phyloP scores from a whole-genome alignment of 2,888 invertebrate species.

The Erpobdella octoculata region DNA sequence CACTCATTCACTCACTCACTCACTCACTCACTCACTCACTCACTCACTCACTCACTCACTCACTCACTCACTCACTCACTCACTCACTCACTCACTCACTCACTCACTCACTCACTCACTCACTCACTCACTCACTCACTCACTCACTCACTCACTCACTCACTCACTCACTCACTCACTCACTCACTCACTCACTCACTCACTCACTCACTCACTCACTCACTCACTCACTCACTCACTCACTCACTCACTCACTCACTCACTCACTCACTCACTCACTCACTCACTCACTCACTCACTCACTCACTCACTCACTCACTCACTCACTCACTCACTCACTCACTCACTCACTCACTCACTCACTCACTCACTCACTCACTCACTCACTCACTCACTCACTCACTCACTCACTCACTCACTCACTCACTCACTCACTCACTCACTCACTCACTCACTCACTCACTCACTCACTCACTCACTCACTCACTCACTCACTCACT shows the following conservation, averaged over 20 bases:
- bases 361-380: background rate
- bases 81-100: background rate
- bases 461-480: constrained; percentile 1
- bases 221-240: too few species aligned
- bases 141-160: constrained; percentile 3
- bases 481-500: background rate
- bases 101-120: background rate
- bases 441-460: background rate
- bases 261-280: too few species aligned
- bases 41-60: background rate
- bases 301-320: background rate
- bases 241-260: too few species aligned
- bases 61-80: constrained; percentile 7
- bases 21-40: constrained; percentile 4
- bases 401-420: background rate
- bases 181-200: background rate
- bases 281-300: background rate
- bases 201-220: constrained; percentile 1
- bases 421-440: background rate
- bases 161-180: constrained; percentile 2
- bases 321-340: background rate
- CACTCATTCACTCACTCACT: constrained; percentile 5
- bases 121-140: constrained; percentile 5
- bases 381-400: background rate
- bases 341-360: background rate